A percentile compares a stretch with the other conserved stretches of the same genome.
These are phyloP conservation scores for Tinea trinotella DNA, from an alignment of 2,888 invertebrate genomes.

Conservation along the genomic window DNA sequence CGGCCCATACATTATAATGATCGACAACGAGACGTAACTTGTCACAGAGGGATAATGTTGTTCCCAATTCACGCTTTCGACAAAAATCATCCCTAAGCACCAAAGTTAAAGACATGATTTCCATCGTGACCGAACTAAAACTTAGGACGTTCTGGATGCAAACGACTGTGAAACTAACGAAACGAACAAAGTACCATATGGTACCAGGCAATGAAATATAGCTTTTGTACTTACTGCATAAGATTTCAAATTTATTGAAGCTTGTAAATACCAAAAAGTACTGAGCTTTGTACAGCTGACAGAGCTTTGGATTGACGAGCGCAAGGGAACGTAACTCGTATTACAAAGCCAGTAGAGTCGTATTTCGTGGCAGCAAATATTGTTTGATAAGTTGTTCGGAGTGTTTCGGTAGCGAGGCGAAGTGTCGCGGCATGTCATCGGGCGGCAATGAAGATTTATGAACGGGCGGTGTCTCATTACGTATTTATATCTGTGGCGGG, in stretches of 20 bases:
- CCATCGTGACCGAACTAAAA: background rate
- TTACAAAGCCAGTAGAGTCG: conserved; percentile 24
- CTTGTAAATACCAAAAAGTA: conserved; percentile 17
- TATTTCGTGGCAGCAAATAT: conserved; percentile 24
- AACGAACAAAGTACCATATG: conserved; percentile 58
- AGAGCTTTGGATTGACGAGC: conserved; percentile 30
- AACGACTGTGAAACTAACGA: conserved; percentile 47
- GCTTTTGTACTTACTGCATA: conserved; percentile 37
- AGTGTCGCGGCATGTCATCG: conserved; percentile 71
- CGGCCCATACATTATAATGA: conserved; percentile 70
- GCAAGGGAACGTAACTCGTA: conserved; percentile 25
- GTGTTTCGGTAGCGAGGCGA: conserved; percentile 46
- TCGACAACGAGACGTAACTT: conserved; percentile 69
- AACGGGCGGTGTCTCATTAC: conserved; percentile 51
- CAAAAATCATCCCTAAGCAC: conserved; percentile 26
- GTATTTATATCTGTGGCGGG: conserved; percentile 37
- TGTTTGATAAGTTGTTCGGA: conserved; percentile 37
- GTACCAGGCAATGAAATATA: conserved; percentile 32
- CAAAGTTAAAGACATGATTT: conserved; percentile 22
- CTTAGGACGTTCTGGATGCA: background rate
- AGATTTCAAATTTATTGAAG: conserved; percentile 38
- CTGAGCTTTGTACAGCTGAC: conserved; percentile 42
- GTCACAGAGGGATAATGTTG: conserved; percentile 70
- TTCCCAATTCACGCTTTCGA: conserved; percentile 32
- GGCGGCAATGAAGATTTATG: conserved; percentile 72